Evolutionary conservation across 2,888 invertebrate species (phyloP).

Genomic region (Gonocerus acuteangulatus): DNA sequence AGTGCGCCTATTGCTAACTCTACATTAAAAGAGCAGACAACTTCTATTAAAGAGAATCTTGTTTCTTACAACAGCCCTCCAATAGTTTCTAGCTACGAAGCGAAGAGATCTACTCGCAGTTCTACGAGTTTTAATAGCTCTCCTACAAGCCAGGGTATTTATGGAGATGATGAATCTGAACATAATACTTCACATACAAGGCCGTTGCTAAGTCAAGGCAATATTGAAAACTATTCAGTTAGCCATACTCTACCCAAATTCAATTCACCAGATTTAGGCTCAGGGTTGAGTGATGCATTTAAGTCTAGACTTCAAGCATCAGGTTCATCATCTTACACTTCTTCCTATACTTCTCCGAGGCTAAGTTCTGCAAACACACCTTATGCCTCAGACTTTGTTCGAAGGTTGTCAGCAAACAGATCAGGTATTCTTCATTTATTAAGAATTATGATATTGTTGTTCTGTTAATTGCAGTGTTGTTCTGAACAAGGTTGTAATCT

Average conservation of each 20-base stretch:
- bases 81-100: not conserved
- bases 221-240: conserved; percentile 11
- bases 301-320: conserved; percentile 20
- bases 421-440: not conserved
- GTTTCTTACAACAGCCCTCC: not conserved
- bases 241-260: conserved; percentile 3
- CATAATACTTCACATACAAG: conserved; percentile 2
- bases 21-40: conserved; percentile 1
- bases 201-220: not conserved
- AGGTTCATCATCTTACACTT: conserved; percentile 7
- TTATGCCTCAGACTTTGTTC: conserved; percentile 34
- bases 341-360: conserved; percentile 15
- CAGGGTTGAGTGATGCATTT: conserved; percentile 16
- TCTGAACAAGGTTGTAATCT: no score
- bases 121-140: conserved; percentile 4
- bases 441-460: not conserved
- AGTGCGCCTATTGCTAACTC: conserved; percentile 15
- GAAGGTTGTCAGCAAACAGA: conserved; percentile 27
- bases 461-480: not conserved
- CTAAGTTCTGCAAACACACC: conserved; percentile 22
- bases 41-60: not conserved
- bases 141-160: not conserved
- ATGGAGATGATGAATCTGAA: conserved; percentile 9
- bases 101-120: conserved; percentile 3
- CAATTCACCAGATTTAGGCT: not conserved